A percentile compares a stretch with the other conserved stretches of the same genome.
Conservation (phyloP, 30 jellyfish, hydroid and myxozoan genomes). For the Pelagia noctiluca region DNA sequence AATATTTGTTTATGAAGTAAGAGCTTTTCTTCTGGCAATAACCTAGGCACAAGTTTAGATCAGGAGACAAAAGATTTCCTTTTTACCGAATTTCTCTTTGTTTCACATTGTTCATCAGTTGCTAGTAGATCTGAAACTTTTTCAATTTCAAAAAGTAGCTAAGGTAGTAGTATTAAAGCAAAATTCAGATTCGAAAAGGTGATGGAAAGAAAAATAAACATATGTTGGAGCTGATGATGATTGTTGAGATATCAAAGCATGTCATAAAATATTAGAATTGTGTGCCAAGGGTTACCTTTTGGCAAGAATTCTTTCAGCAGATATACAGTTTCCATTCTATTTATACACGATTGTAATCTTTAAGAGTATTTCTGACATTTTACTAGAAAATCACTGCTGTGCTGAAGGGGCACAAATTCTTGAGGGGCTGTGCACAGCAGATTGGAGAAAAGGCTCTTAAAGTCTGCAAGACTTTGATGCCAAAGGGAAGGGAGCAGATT, state of each 20-base stretch:
- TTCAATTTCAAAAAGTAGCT: not conserved
- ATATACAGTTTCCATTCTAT: conserved; percentile 1
- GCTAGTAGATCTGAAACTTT: not conserved
- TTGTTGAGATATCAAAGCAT: not conserved
- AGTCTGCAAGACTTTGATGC: too few relatives aligned
- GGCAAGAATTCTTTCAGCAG: conserved; percentile 2
- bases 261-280: not conserved
- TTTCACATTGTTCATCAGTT: not conserved
- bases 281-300: conserved; percentile 6
- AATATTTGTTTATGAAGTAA: not conserved
- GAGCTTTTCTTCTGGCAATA: conserved; percentile 2
- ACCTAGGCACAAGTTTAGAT: conserved; percentile 5
- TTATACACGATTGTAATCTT: not conserved
- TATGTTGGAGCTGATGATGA: conserved; percentile 5
- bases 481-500: too few relatives aligned
- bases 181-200: not conserved
- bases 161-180: not conserved
- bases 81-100: not conserved
- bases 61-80: not conserved
- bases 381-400: too few relatives aligned
- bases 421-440: too few relatives aligned
- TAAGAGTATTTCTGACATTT: conserved; percentile 2
- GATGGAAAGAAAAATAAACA: not conserved
- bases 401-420: too few relatives aligned
- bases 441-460: too few relatives aligned